Base-by-base conservation (phyloP, 2,888 invertebrate species). In the Parnassius mnemosyne region DNA sequence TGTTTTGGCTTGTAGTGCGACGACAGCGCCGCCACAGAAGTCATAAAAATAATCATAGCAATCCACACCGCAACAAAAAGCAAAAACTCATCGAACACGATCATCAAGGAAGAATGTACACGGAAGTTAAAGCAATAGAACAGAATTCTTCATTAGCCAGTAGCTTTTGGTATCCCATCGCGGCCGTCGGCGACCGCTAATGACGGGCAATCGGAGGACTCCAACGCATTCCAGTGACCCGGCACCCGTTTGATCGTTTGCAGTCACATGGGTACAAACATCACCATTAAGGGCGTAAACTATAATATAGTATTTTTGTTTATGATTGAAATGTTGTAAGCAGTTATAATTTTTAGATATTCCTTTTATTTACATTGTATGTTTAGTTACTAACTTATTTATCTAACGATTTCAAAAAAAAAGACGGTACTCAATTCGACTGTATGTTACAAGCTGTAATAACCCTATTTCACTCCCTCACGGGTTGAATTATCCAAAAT, bases 31-130 rank as follows among this genome's bases (percentile, higher is more conserved):
- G n/a, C n/a, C n/a, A n/a, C n/a, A n/a, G n/a, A 34, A 34, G 34
- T 5, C 34, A 34, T 34, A 34, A 34, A 34, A 34, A 34, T 34
- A 34, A 34, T 34, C 34, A 34, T 7, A 34, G 34, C 34, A 34
- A 7, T 34, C 7, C 3, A 1, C 7, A 34, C 34, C 34, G 34
- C 34, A 34, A 34, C 5, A 34, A 34, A 34, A 34, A 34, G 34
- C 20, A n/a, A 12, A 34, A 25, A 46, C 13, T 10, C 11, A 20
- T 47, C 41, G 41, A 46, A 64, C 63, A 59, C 50, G 65, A 59
- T 63, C 56, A 65, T 66, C 65, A 61, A 42, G 60, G 59, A 60
- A 59, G 68, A 69, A 71, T 68, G 62, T 34, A 72, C 65, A 65
- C 69, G 72, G 69, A 71, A 72, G 66, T 56, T 57, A 66, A 57